Evolutionary conservation across 2,113 vertebrate species (phyloP).

Genomic region (Desmodus rotundus): DNA sequence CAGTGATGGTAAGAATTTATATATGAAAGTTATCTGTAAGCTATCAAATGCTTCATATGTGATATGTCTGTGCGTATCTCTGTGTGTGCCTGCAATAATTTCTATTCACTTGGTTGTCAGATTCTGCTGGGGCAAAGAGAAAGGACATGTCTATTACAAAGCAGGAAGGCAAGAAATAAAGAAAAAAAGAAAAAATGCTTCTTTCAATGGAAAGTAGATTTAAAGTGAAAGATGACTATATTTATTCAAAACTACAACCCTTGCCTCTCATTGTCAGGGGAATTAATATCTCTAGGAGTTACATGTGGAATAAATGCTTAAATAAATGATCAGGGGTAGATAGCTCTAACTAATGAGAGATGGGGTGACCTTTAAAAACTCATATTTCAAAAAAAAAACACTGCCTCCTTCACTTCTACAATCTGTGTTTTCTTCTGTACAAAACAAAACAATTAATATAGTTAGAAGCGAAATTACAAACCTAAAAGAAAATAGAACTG

Average conservation of each 20-base stretch:
- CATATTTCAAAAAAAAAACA: background rate
- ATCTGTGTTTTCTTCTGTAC: slow-evolving; percentile 11
- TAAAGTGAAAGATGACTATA: background rate
- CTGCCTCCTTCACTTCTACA: background rate
- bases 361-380: slow-evolving; percentile 38
- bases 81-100: background rate
- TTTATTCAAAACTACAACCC: slow-evolving; percentile 39
- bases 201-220: background rate
- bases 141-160: background rate
- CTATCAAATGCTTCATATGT: background rate
- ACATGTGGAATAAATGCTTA: slow-evolving; percentile 2
- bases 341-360: background rate
- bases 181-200: background rate
- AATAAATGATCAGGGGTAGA: slow-evolving; percentile 13
- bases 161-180: background rate
- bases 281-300: background rate
- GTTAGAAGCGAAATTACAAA: slow-evolving; percentile 9
- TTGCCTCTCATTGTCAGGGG: background rate
- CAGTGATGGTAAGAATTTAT: background rate
- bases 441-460: slow-evolving; percentile 44
- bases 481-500: background rate
- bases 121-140: background rate
- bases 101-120: background rate
- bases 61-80: background rate
- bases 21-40: background rate